Percentiles rank a stretch among this genome's conserved stretches.
These are phyloP conservation scores for Pangasius sanitwongsei DNA, from an alignment of 2,797 vertebrate species.

Conservation along the genomic window DNA sequence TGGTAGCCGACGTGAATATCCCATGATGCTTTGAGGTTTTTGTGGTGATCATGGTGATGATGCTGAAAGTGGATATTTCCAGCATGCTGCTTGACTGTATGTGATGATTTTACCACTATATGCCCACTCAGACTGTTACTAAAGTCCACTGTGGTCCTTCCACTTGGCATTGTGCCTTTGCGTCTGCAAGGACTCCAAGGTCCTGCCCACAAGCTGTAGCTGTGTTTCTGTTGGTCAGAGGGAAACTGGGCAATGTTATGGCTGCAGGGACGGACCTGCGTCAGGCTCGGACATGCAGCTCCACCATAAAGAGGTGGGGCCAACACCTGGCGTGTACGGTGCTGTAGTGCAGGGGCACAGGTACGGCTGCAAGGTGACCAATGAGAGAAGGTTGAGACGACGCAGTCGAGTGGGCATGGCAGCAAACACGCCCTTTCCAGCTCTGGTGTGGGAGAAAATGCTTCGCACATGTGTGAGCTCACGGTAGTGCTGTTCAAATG, in stretches of 20 bases:
- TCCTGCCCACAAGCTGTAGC: constrained; percentile 80
- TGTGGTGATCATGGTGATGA: constrained; percentile 50
- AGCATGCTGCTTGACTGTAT: constrained; percentile 37
- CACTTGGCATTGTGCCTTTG: constrained; percentile 68
- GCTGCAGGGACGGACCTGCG: constrained; percentile 71
- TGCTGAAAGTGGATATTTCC: constrained; percentile 32
- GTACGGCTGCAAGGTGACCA: constrained; percentile 77
- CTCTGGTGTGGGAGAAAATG: constrained; percentile 72
- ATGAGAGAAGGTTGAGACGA: constrained; percentile 77
- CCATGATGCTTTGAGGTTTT: constrained; percentile 55
- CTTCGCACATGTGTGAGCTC: constrained; percentile 73
- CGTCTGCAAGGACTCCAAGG: constrained; percentile 77
- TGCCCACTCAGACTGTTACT: constrained; percentile 70
- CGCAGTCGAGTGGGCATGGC: constrained; percentile 81
- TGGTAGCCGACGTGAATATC: constrained; percentile 78
- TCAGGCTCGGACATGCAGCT: constrained; percentile 76
- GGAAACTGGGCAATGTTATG: constrained; percentile 71
- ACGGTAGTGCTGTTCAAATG: constrained; percentile 72
- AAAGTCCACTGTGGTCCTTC: constrained; percentile 76
- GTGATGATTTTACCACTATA: constrained; percentile 18
- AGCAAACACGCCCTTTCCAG: constrained; percentile 82
- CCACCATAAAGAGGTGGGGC: constrained; percentile 80
- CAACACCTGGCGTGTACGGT: constrained; percentile 71
- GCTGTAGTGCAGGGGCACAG: constrained; percentile 72
- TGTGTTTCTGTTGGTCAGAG: constrained; percentile 74